phyloP scores from a whole-genome alignment of 2,113 vertebrate genomes.

The Siniperca knerii region DNA sequence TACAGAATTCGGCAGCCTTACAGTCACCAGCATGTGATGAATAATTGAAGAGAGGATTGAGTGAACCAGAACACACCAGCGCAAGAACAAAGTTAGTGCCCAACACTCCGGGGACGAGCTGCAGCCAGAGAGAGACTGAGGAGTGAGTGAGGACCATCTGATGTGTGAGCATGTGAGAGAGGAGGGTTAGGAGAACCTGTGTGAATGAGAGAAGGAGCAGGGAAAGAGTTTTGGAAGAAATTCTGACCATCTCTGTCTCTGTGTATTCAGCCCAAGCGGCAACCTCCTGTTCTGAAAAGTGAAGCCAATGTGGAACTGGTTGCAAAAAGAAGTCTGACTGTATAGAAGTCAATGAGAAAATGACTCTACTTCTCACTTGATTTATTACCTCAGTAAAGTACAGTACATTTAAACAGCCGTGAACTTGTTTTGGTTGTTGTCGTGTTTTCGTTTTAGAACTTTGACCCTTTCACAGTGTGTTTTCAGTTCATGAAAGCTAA shows the following conservation, averaged over 20 bases:
- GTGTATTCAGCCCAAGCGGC: neutral
- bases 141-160: neutral
- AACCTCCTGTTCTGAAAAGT: no score
- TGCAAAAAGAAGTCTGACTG: no score
- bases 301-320: no score
- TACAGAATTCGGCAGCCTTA: neutral
- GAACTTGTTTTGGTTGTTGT: no score
- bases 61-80: neutral
- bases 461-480: no score
- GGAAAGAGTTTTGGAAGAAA: neutral
- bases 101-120: neutral
- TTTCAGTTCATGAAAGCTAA: no score
- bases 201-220: neutral
- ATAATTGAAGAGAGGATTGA: conserved; percentile 37
- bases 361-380: no score
- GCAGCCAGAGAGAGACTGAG: neutral
- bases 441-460: no score
- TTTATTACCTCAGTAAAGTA: no score
- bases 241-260: neutral
- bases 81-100: conserved; percentile 26
- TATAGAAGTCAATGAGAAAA: no score
- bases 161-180: neutral
- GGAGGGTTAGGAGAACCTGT: neutral
- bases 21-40: conserved; percentile 37
- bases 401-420: no score